Percentiles rank a stretch among this genome's conserved stretches.
Conservation (phyloP, 2,888 invertebrate genomes). For the Nomada hirtipes region DNA sequence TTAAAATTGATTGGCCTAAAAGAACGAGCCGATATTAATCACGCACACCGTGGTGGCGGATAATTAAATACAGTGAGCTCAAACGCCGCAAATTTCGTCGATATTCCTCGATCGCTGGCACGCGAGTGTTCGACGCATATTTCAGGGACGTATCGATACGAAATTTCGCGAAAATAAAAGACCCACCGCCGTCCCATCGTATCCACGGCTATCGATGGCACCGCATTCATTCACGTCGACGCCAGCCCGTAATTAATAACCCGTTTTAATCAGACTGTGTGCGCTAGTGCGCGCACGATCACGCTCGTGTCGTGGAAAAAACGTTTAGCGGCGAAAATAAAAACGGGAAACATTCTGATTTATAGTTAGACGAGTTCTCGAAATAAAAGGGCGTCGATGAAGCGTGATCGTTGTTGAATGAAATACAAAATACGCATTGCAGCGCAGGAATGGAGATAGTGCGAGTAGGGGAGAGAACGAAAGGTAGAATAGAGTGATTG, state of each 20-base stretch:
- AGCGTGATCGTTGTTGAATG: slow-evolving; percentile 47
- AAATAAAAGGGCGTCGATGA: slow-evolving; percentile 65
- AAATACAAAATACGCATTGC: not conserved
- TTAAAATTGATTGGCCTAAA: slow-evolving; percentile 53
- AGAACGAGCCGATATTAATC: slow-evolving; percentile 53
- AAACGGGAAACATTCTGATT: slow-evolving; percentile 75
- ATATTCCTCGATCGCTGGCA: slow-evolving; percentile 27
- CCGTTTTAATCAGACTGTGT: slow-evolving; percentile 79
- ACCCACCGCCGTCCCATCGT: slow-evolving; percentile 1
- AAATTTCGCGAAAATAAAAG: slow-evolving; percentile 57
- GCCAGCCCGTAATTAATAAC: slow-evolving; percentile 80
- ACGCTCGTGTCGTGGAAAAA: slow-evolving; percentile 68
- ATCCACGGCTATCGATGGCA: slow-evolving; percentile 58
- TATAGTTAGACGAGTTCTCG: slow-evolving; percentile 71
- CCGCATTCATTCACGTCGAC: slow-evolving; percentile 72
- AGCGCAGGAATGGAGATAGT: not conserved
- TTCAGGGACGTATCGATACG: slow-evolving; percentile 47
- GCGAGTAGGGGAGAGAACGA: not conserved
- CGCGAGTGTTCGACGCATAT: slow-evolving; percentile 47
- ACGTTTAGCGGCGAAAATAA: not conserved
- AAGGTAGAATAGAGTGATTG: slow-evolving; percentile 64
- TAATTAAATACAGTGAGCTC: slow-evolving; percentile 53
- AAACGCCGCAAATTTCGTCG: slow-evolving; percentile 50
- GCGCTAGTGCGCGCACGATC: slow-evolving; percentile 71
- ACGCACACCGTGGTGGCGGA: slow-evolving; percentile 21